These are phyloP conservation scores for Mobula hypostoma DNA, from an alignment of 2,113 vertebrate genomes.

Conservation along the genomic window DNA sequence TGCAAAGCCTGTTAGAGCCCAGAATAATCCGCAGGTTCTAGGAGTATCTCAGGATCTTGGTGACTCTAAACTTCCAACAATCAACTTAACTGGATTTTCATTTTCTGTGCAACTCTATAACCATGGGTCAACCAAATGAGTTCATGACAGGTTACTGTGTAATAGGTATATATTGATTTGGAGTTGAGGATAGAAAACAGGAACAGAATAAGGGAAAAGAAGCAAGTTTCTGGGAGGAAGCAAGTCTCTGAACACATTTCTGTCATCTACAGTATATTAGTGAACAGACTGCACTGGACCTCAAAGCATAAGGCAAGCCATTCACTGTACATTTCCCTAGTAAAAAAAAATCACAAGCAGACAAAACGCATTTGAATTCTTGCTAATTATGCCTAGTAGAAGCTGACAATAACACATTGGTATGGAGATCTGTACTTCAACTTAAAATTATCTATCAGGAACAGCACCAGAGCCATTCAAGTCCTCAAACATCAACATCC, in stretches of 20 bases:
- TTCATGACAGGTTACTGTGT: not conserved
- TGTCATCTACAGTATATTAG: not conserved
- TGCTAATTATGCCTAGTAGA: not conserved
- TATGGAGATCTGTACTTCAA: not conserved
- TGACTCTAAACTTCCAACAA: not conserved
- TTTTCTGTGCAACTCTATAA: not conserved
- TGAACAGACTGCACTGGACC: not conserved
- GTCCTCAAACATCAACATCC: not conserved
- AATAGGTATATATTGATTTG: no score
- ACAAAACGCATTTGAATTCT: not conserved
- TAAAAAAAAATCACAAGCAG: not conserved
- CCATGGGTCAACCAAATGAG: not conserved
- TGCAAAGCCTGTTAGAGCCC: no score
- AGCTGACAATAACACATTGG: not conserved
- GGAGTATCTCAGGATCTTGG: no score
- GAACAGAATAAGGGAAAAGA: not conserved
- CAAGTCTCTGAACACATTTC: not conserved
- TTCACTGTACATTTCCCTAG: not conserved
- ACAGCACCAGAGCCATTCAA: not conserved
- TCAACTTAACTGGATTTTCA: not conserved
- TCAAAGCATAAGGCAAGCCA: not conserved
- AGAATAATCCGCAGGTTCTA: no score
- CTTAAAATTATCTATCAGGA: not conserved
- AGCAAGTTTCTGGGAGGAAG: not conserved
- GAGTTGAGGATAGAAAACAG: no score